Percentiles rank a stretch among this genome's conserved stretches.
Conservation (phyloP, 1,140 invertebrate species). For the Sycobia sp. region DNA sequence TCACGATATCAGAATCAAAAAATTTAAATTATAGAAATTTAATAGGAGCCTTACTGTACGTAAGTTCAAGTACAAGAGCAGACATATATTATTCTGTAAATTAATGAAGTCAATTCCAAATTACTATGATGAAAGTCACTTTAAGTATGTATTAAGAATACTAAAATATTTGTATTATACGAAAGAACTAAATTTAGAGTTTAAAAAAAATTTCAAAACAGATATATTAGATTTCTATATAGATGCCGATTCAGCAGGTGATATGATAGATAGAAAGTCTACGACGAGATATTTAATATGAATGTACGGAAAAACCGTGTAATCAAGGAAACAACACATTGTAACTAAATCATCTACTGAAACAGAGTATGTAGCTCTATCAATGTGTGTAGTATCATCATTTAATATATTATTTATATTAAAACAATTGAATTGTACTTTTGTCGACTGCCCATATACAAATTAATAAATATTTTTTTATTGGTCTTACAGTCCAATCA, state of each 20-base stretch:
- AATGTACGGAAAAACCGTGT: too few relatives aligned
- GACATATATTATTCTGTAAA: conserved; percentile 19
- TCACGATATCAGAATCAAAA: not conserved
- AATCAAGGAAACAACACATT: not conserved
- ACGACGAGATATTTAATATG: too few relatives aligned
- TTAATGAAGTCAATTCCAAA: conserved; percentile 37
- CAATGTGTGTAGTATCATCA: too few relatives aligned
- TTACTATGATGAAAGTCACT: conserved; percentile 1
- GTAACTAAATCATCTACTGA: not conserved
- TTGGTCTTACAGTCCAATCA: too few relatives aligned
- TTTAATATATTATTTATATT: too few relatives aligned
- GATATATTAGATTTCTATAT: conserved; percentile 25
- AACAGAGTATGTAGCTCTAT: conserved; percentile 1
- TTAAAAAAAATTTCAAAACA: not conserved
- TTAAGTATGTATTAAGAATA: conserved; percentile 23
- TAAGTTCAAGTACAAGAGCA: conserved; percentile 19
- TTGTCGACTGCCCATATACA: too few relatives aligned
- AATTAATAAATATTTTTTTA: too few relatives aligned
- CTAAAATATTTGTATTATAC: conserved; percentile 19
- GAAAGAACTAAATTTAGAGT: conserved; percentile 3
- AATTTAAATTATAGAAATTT: conserved; percentile 7
- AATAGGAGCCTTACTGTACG: conserved; percentile 22
- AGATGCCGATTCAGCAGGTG: conserved; percentile 34
- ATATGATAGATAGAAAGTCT: conserved; percentile 35
- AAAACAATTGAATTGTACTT: too few relatives aligned